phyloP scores from a whole-genome alignment of 2,888 invertebrate species.

The Zele albiditarsus region DNA sequence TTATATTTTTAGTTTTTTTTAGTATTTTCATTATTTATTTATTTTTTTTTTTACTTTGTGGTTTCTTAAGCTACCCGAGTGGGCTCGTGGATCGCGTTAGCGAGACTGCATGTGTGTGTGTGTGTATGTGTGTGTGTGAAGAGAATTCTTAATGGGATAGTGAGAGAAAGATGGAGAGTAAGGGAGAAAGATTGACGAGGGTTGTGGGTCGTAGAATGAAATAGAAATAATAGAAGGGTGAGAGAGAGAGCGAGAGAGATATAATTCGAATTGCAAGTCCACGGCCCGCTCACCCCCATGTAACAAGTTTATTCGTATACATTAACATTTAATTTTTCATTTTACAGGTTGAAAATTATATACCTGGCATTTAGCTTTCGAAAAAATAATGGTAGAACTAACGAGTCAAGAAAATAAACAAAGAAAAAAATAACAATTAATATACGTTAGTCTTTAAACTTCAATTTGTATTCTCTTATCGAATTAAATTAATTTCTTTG shows the following conservation, averaged over 20 bases:
- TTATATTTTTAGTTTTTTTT: conserved; percentile 51
- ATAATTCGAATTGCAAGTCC: conserved; percentile 5
- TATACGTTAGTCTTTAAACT: neutral
- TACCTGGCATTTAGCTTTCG: conserved; percentile 49
- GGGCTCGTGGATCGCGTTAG: conserved; percentile 52
- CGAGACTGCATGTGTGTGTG: neutral
- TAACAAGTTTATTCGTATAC: conserved; percentile 55
- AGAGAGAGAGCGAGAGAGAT: conserved; percentile 13
- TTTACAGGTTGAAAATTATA: conserved; percentile 47
- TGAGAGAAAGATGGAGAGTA: neutral
- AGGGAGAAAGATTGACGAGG: conserved; percentile 21
- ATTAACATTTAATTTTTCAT: conserved; percentile 58
- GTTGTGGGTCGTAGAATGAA: neutral
- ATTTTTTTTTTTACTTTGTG: conserved; percentile 52
- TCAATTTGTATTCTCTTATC: neutral
- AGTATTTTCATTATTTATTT: conserved; percentile 31
- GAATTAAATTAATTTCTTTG: neutral
- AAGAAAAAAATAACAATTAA: conserved; percentile 31
- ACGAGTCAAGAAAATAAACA: conserved; percentile 21
- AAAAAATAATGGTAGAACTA: conserved; percentile 39
- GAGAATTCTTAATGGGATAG: conserved; percentile 12
- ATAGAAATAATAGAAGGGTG: neutral
- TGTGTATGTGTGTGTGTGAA: neutral
- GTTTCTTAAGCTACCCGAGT: conserved; percentile 63
- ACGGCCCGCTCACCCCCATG: conserved; percentile 50